Percentiles rank a stretch among this genome's conserved stretches.
Conservation (phyloP, 2,113 vertebrate species). For the Otis tarda region DNA sequence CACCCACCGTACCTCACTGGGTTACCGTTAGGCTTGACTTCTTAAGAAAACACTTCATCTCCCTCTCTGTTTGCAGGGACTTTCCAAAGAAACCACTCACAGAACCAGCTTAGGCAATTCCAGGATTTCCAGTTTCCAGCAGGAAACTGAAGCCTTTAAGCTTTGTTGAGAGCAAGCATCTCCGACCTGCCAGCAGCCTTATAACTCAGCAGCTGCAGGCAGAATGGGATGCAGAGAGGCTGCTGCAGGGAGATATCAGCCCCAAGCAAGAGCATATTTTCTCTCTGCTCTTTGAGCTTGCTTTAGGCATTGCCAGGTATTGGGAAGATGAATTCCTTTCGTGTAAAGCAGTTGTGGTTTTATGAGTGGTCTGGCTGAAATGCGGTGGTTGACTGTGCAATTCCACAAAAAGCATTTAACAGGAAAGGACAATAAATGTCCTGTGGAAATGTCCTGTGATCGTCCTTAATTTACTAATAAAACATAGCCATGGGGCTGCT, state of each 20-base stretch:
- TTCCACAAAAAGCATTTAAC: background rate
- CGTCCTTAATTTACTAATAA: background rate
- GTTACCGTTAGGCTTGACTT: background rate
- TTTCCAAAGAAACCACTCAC: background rate
- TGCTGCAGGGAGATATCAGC: background rate
- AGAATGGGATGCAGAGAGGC: background rate
- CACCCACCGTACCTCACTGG: accelerated
- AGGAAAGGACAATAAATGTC: background rate
- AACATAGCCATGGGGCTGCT: background rate
- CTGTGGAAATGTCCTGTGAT: background rate
- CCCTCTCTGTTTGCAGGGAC: background rate
- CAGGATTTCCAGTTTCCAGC: background rate
- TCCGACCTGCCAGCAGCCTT: background rate
- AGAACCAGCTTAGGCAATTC: background rate
- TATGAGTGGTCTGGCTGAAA: background rate
- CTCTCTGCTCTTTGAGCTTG: background rate
- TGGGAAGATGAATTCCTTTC: background rate
- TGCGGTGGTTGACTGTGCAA: accelerated
- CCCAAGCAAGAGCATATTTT: background rate
- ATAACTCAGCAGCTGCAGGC: background rate
- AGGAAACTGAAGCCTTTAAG: background rate
- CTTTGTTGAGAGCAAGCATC: background rate
- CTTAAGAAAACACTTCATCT: background rate
- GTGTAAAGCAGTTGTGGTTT: background rate
- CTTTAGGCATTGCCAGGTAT: background rate